A percentile compares a stretch with the other conserved stretches of the same genome.
phyloP scores from a whole-genome alignment of 2,113 vertebrate species.

The Bambusicola thoracicus region DNA sequence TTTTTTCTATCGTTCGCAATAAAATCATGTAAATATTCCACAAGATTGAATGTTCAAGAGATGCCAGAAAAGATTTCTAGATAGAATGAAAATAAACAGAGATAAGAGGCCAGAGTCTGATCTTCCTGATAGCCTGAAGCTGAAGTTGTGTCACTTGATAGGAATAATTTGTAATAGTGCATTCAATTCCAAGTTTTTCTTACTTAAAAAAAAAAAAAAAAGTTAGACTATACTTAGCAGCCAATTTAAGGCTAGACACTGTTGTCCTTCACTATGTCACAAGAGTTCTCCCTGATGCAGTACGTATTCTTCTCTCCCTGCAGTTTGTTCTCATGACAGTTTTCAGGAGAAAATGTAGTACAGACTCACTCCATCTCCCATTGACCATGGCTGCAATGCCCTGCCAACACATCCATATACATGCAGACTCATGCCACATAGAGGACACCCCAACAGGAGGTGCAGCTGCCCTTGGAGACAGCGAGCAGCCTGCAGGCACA shows the following conservation, averaged over 20 bases:
- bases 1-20: not conserved
- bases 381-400: not conserved
- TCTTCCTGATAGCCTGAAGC: not conserved
- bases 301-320: not conserved
- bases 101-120: not conserved
- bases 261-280: not conserved
- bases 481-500: accelerated
- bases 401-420: accelerated
- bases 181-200: not conserved
- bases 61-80: not conserved
- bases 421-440: accelerated
- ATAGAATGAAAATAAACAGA: not conserved
- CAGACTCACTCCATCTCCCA: not conserved
- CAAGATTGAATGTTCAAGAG: not conserved
- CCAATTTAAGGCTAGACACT: not conserved
- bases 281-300: not conserved
- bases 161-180: not conserved
- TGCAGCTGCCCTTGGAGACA: not conserved
- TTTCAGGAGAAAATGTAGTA: not conserved
- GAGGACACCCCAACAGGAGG: too few species aligned
- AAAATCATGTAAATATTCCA: not conserved
- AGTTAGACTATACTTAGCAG: not conserved
- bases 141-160: not conserved
- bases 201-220: not conserved
- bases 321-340: not conserved